These are phyloP conservation scores for Sitobion miscanthi DNA, from an alignment of 1,140 invertebrate species.

Conservation along the genomic window DNA sequence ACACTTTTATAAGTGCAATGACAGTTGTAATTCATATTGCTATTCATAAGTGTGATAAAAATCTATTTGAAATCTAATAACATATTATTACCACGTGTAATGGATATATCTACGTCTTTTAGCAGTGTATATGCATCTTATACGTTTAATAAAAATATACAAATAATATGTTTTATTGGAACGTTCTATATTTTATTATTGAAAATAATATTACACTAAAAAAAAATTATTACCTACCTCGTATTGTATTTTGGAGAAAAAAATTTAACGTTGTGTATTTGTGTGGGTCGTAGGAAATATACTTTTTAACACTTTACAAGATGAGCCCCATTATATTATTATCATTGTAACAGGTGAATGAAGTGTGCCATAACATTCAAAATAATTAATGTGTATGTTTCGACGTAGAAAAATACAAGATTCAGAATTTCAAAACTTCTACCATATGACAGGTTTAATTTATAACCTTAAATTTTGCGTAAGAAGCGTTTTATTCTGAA, in stretches of 20 bases:
- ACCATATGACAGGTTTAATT: neutral
- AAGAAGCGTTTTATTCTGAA: neutral
- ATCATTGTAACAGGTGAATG: neutral
- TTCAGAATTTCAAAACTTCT: slow-evolving; percentile 13
- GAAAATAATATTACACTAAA: no score
- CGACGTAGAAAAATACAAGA: neutral
- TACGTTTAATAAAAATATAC: no score
- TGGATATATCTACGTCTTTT: no score
- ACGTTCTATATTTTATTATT: no score
- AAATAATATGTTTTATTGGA: no score
- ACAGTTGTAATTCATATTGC: neutral
- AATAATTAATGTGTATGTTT: slow-evolving; percentile 11
- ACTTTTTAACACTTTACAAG: neutral
- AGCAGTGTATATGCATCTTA: no score
- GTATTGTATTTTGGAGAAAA: no score
- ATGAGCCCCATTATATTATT: neutral
- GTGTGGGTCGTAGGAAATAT: neutral
- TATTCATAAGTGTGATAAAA: neutral
- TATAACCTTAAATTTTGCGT: neutral
- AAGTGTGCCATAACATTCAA: neutral
- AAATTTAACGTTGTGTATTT: no score
- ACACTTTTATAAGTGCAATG: neutral
- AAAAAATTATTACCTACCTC: no score
- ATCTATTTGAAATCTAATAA: neutral
- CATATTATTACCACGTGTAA: neutral